Conservation (phyloP, 2,888 invertebrate species). For the Diarsia brunnea region DNA sequence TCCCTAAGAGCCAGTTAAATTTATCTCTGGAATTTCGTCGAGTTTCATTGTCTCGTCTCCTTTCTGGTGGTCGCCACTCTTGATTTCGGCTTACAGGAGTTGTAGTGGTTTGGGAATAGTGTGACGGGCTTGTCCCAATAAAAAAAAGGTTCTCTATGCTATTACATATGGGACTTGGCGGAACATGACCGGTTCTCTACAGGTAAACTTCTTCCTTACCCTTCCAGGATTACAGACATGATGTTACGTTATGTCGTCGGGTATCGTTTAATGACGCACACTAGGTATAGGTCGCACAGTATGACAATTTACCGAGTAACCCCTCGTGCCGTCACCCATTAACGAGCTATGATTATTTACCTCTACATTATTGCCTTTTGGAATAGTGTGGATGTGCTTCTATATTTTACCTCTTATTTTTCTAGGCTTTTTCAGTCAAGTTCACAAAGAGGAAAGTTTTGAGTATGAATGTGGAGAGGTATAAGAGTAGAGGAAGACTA, state of each 20-base stretch:
- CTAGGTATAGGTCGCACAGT: conserved; percentile 54
- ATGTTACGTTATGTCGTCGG: neutral
- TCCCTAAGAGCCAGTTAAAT: too few relatives aligned
- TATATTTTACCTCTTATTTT: neutral
- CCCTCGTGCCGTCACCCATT: conserved; percentile 68
- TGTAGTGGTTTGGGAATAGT: too few relatives aligned
- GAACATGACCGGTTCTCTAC: neutral
- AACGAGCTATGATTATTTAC: conserved; percentile 72
- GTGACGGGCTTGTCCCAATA: too few relatives aligned
- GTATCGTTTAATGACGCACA: conserved; percentile 35
- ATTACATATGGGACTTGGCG: neutral
- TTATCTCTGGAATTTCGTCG: too few relatives aligned
- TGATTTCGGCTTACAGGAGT: too few relatives aligned
- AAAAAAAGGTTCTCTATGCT: neutral
- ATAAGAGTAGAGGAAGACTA: too few relatives aligned
- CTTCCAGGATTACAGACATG: neutral
- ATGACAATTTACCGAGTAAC: conserved; percentile 67
- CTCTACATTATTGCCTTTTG: conserved; percentile 56
- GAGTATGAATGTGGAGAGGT: too few relatives aligned
- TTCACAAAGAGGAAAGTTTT: too few relatives aligned
- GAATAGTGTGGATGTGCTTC: conserved; percentile 65
- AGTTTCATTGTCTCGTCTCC: too few relatives aligned
- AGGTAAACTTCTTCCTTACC: neutral
- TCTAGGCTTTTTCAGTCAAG: neutral
- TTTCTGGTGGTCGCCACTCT: too few relatives aligned